Evolutionary conservation across 2,888 invertebrate genomes (phyloP), one percentile per base, ranked within the genome.

Genomic region (Coecobrya sp.): DNA sequence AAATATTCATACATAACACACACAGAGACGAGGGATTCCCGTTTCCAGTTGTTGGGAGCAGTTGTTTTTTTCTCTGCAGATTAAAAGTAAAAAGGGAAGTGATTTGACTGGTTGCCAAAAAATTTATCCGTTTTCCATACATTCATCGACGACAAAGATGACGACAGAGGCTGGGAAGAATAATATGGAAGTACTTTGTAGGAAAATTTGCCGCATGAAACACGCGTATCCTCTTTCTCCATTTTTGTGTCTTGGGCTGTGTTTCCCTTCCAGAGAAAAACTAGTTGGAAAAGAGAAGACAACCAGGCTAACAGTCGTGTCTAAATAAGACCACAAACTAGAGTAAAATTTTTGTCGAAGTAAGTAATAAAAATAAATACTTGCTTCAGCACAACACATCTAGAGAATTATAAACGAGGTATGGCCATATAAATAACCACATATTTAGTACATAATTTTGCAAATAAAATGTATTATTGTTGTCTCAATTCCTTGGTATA

Each of bases 41-140:
- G 45, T 79, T 79, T 79, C 79, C 79, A 79, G 79, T 27, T n/a
- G 16, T 49, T 79, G 4, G 49, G 30, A 27, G 30, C 13, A 13
- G 68, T 55, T 79, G 22, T 27, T 76, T 89, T 42, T 52, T 84
- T 88, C 62, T 82, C 62, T 76, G 76, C 90, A 90, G 90, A 90
- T 90, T 90, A 90, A 90, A 90, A 90, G 85, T 90, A 90, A 85
- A 90, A 90, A 45, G 42, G 90, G 76, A 85, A 90, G 85, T 49
- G 90, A 85, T 90, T 90, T 90, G 90, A 85, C 85, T 76, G 22
- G 76, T 76, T 90, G 90, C 90, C 90, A 90, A 90, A 90, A 90
- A 76, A 30, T 89, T 85, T 79, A 90, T 90, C 85, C 90, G 73
- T 68, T 90, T 85, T 90, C 84, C 84, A 55, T 90, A 88, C 68